Percentiles rank a stretch among this genome's conserved stretches.
Evolutionary conservation across 2,888 invertebrate genomes (phyloP).

Genomic region (Trissolcus japonicus): DNA sequence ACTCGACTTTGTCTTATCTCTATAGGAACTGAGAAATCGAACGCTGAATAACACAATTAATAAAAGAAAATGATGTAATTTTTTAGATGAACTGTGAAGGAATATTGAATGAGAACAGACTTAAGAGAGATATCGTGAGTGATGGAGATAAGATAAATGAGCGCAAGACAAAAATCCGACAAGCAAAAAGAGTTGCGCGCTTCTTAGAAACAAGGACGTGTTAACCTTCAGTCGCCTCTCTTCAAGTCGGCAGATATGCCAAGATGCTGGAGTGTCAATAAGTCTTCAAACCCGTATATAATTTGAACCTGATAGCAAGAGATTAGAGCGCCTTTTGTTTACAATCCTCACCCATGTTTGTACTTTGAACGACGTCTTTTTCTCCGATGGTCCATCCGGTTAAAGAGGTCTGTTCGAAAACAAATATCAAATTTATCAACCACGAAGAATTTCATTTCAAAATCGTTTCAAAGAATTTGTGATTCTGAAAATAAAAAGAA

Average conservation of each 20-base stretch:
- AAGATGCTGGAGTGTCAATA: conserved; percentile 67
- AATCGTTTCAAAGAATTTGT: no score
- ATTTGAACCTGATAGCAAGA: conserved; percentile 54
- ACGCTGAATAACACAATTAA: conserved; percentile 23
- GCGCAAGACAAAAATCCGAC: conserved; percentile 5
- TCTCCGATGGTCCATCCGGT: conserved; percentile 68
- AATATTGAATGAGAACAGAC: conserved; percentile 35
- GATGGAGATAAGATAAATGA: conserved; percentile 50
- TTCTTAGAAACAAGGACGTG: conserved; percentile 38
- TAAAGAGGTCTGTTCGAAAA: not conserved
- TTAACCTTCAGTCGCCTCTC: conserved; percentile 24
- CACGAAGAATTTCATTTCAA: no score
- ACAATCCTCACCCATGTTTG: conserved; percentile 73
- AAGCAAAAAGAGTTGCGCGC: conserved; percentile 8
- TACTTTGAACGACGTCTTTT: conserved; percentile 66
- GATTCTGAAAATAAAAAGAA: no score
- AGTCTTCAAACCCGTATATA: conserved; percentile 42
- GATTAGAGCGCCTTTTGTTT: conserved; percentile 74
- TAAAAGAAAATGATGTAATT: conserved; percentile 35
- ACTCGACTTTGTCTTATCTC: conserved; percentile 28
- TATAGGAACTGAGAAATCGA: conserved; percentile 28
- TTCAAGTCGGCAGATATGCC: conserved; percentile 19
- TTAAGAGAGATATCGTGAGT: conserved; percentile 32
- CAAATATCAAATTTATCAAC: no score
- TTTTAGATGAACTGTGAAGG: conserved; percentile 37